These are phyloP conservation scores for Zaprionus tsacasi DNA, from an alignment of 1,140 invertebrate species.

Conservation along the genomic window DNA sequence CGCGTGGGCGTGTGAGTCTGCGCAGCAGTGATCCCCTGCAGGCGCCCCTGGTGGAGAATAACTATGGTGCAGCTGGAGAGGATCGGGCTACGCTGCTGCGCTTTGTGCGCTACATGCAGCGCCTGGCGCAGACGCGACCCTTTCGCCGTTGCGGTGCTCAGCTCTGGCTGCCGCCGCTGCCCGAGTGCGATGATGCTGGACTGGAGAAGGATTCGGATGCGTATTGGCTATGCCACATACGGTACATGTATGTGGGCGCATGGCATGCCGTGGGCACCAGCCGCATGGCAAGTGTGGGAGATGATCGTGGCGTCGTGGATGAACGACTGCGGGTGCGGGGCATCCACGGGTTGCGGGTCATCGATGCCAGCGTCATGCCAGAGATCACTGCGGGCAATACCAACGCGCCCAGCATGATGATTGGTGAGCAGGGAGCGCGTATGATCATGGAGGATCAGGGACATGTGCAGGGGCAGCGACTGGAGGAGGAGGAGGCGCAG, in stretches of 20 bases:
- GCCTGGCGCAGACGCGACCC: conserved; percentile 84
- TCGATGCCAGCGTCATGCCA: conserved; percentile 93
- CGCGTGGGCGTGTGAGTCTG: conserved; percentile 83
- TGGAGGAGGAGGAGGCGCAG: not conserved
- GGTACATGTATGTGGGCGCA: conserved; percentile 86
- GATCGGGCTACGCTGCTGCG: conserved; percentile 90
- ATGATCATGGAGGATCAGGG: conserved; percentile 86
- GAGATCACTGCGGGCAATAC: conserved; percentile 89
- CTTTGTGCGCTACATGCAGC: conserved; percentile 85
- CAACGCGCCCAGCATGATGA: conserved; percentile 90
- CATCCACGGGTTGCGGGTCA: conserved; percentile 88
- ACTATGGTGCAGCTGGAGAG: conserved; percentile 89
- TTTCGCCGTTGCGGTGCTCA: conserved; percentile 84
- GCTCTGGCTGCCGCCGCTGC: conserved; percentile 82
- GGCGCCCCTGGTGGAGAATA: conserved; percentile 91
- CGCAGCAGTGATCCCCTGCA: conserved; percentile 66
- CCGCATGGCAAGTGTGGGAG: conserved; percentile 89
- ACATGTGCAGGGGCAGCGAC: not conserved
- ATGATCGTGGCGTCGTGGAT: conserved; percentile 88
- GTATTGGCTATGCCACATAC: conserved; percentile 88
- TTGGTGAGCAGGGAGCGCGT: conserved; percentile 90
- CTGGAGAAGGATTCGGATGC: conserved; percentile 84
- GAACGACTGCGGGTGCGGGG: conserved; percentile 88
- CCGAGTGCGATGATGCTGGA: conserved; percentile 76
- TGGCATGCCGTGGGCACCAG: conserved; percentile 90